Conservation (phyloP, 2,888 invertebrate species). For the Eupithecia pulchellata region DNA sequence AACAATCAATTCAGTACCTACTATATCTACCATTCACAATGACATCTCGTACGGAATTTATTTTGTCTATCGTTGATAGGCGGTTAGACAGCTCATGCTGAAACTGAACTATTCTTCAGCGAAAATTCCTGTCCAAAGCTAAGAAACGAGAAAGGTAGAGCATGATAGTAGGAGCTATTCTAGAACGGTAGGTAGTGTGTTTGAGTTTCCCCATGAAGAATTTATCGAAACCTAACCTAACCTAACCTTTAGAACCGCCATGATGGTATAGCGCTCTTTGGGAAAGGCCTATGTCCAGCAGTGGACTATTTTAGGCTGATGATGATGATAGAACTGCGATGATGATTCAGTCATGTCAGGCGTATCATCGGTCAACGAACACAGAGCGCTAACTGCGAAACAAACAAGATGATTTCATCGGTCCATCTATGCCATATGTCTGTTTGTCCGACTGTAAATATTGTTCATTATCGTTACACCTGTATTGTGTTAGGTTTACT, state of each 20-base stretch:
- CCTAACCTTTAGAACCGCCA: no score
- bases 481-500: conserved; percentile 39
- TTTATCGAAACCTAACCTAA: no score
- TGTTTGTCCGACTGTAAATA: conserved; percentile 37
- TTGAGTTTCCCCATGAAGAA: no score
- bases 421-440: conserved; percentile 34
- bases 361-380: conserved; percentile 21
- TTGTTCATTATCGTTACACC: conserved; percentile 42
- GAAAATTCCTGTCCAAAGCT: not conserved
- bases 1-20: no score
- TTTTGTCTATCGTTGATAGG: not conserved
- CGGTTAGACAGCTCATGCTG: not conserved
- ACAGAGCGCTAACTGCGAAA: conserved; percentile 40
- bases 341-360: no score
- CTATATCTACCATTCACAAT: no score
- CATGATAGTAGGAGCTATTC: not conserved
- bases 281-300: no score
- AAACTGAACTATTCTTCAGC: not conserved
- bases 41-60: no score
- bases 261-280: no score
- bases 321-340: no score
- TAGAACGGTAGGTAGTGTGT: no score
- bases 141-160: not conserved
- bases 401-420: conserved; percentile 45
- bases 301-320: no score